phyloP scores from a whole-genome alignment of 2,888 invertebrate species.

The Entomobrya multifasciata region DNA sequence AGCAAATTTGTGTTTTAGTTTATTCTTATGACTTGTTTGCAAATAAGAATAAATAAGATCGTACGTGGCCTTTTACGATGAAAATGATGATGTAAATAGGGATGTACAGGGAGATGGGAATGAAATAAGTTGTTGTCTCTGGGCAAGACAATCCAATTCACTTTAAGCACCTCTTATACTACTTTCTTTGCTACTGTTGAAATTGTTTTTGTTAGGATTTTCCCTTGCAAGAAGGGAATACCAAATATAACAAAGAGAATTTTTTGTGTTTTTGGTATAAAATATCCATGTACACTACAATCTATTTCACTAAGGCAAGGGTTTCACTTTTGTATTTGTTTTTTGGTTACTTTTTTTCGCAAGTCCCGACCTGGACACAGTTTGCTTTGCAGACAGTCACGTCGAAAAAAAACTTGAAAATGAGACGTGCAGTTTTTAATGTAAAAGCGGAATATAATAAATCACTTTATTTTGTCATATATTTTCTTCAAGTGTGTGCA shows the following conservation, averaged over 20 bases:
- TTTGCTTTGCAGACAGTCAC: no score
- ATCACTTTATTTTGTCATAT: constrained; percentile 4
- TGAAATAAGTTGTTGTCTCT: background rate
- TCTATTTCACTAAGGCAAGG: no score
- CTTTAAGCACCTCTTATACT: background rate
- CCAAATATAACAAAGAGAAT: no score
- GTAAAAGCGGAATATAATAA: background rate
- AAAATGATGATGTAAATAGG: background rate
- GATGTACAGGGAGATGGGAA: background rate
- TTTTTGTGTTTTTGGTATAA: no score
- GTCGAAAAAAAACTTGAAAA: no score
- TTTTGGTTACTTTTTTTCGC: background rate
- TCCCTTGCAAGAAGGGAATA: no score
- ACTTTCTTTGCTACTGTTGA: background rate
- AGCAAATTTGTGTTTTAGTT: background rate
- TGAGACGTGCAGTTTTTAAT: background rate
- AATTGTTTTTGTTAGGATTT: no score
- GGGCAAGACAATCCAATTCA: background rate
- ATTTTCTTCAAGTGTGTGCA: no score
- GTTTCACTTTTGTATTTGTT: background rate
- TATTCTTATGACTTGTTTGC: background rate
- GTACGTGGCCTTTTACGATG: constrained; percentile 1
- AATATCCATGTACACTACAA: no score
- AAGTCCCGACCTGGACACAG: background rate
- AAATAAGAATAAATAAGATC: background rate